Conservation (phyloP, 2,888 invertebrate genomes). For the Eucriotettix oculatus region DNA sequence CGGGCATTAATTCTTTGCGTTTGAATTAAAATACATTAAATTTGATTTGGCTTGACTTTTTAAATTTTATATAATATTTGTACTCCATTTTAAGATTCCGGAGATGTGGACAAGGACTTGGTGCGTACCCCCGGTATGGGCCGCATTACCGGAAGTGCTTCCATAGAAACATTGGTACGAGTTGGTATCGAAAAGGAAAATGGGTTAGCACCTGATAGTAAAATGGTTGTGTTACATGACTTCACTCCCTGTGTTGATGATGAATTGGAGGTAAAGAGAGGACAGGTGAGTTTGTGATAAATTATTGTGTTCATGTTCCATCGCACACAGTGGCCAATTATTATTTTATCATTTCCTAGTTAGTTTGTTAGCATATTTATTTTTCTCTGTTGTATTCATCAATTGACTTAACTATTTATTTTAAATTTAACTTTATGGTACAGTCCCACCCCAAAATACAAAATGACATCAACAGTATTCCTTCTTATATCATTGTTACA, state of each 20-base stretch:
- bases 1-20: too few species aligned
- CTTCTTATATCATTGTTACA: too few species aligned
- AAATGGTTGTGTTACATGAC: slow-evolving; percentile 88
- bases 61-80: slow-evolving; percentile 12
- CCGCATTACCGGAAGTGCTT: slow-evolving; percentile 85
- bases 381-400: too few species aligned
- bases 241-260: slow-evolving; percentile 92
- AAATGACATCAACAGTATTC: too few species aligned
- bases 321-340: too few species aligned
- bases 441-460: too few species aligned
- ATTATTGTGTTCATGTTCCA: too few species aligned
- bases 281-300: slow-evolving; percentile 37
- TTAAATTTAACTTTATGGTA: too few species aligned
- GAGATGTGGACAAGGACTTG: slow-evolving; percentile 63
- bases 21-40: not conserved
- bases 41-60: not conserved
- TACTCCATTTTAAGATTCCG: slow-evolving; percentile 40
- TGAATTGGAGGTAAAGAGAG: slow-evolving; percentile 77
- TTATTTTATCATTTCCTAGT: too few species aligned
- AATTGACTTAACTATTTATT: too few species aligned
- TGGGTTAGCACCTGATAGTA: slow-evolving; percentile 79
- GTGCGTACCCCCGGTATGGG: slow-evolving; percentile 68
- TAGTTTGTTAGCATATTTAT: too few species aligned
- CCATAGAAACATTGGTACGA: slow-evolving; percentile 75
- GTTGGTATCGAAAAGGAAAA: slow-evolving; percentile 88